Conservation (phyloP, 1,140 invertebrate species). For the Papilio dardanus region DNA sequence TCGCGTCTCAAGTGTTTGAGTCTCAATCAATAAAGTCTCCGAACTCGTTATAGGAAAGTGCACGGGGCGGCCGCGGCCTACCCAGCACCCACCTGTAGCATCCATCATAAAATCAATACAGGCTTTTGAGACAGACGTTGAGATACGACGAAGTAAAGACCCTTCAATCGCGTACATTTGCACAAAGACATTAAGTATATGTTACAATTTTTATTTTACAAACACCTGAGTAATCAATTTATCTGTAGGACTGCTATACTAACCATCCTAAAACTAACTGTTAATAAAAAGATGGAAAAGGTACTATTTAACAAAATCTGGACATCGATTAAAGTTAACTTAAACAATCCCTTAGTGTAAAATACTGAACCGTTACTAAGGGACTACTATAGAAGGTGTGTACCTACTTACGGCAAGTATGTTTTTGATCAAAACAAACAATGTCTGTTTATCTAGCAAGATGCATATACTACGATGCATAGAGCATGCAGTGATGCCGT, state of each 20-base stretch:
- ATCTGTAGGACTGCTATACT: no score
- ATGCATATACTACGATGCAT: not conserved
- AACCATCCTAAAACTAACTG: no score
- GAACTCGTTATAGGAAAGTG: constrained; percentile 26
- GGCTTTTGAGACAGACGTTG: constrained; percentile 3
- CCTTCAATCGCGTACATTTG: not conserved
- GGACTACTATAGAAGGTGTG: not conserved
- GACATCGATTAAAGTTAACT: not conserved
- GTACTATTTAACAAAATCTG: not conserved
- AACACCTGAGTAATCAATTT: not conserved
- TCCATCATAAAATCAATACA: constrained; percentile 37
- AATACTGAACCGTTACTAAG: not conserved
- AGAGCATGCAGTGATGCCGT: constrained; percentile 24
- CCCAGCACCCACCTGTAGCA: constrained; percentile 29
- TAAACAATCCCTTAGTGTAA: not conserved
- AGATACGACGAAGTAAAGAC: not conserved
- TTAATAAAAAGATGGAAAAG: no score
- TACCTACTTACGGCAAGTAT: not conserved
- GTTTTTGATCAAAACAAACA: not conserved
- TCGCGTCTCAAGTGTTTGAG: constrained; percentile 22
- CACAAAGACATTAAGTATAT: not conserved
- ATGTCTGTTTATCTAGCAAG: not conserved
- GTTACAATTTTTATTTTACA: not conserved
- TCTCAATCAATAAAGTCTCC: constrained; percentile 31
- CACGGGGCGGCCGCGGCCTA: constrained; percentile 15